Evolutionary conservation across 2,113 vertebrate species (phyloP), one percentile per base, ranked within the genome.

Genomic region (Silurus asotus): DNA sequence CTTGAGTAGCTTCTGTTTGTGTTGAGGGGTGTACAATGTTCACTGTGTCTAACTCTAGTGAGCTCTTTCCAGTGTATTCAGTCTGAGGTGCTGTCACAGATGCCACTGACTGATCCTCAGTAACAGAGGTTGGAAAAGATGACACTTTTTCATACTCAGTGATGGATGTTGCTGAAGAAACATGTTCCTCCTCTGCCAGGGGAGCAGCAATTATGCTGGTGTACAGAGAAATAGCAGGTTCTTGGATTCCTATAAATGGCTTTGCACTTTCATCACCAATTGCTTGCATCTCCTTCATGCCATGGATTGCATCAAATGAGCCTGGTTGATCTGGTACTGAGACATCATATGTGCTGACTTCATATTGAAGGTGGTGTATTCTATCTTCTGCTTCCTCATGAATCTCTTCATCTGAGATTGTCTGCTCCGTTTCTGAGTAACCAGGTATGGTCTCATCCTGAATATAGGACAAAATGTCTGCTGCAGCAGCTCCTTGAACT

Each of bases 121-220:
- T 96, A 74, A 99, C 95, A 5, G 98, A 99, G 0, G 97, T 97
- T 37, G 97, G 97, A 84, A 99, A 96, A 49, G 98, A 99, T 37
- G 97, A 98, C 49, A 98, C 92, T 83, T 98, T 99, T 92, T 99
- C 98, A 55, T 97, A 98, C 83, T 99, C 98, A 0, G 98, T 99
- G 91, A 99, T 98, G 67, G 98, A 99, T 0, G 98, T 99, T 25
- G 98, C 98, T 5, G 98, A 99, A 8, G 98, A 99, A 70, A 99
- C 95, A 0, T 99, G 98, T 76, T 99, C 98, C 89, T 99, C 98
- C 89, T 99, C 98, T 64, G 98, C 98, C 78, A 99, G 92, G 58
- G 98, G 98, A 81, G 98, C 98, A 0, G 97, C 96, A 83, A 98
- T 96, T 76, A 99, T 97, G 88, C 97, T 97, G 28, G 97, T 96